Percentiles rank a stretch among this genome's conserved stretches.
These are phyloP conservation scores for Cryptocephalus moraei DNA, from an alignment of 2,888 invertebrate genomes.

Conservation along the genomic window DNA sequence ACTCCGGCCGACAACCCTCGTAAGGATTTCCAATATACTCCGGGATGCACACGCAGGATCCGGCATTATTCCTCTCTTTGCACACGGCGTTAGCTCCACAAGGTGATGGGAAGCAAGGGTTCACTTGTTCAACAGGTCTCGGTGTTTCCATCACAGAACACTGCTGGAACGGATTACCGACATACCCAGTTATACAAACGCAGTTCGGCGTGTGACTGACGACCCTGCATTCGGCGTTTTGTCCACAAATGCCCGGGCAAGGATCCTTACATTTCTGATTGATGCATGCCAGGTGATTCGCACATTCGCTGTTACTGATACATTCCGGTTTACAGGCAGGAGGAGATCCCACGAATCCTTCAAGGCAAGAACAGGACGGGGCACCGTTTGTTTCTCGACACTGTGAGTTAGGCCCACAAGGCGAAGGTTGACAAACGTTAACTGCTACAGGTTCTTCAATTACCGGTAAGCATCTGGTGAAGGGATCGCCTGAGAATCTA, in stretches of 20 bases:
- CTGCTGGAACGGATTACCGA: constrained; percentile 48
- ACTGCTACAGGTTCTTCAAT: constrained; percentile 20
- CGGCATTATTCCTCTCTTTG: constrained; percentile 38
- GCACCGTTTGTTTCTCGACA: constrained; percentile 53
- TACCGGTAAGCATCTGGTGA: constrained; percentile 44
- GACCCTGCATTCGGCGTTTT: constrained; percentile 45
- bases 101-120: constrained; percentile 52
- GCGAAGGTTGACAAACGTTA: constrained; percentile 47
- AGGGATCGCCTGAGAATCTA: constrained; percentile 59
- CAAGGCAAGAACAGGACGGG: constrained; percentile 61
- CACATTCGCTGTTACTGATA: constrained; percentile 60
- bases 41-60: constrained; percentile 47
- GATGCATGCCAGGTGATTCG: constrained; percentile 58
- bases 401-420: constrained; percentile 55
- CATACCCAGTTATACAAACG: constrained; percentile 43
- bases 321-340: constrained; percentile 71
- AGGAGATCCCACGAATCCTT: constrained; percentile 61
- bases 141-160: constrained; percentile 25
- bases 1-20: constrained; percentile 54
- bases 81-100: constrained; percentile 57
- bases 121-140: constrained; percentile 21
- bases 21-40: constrained; percentile 57
- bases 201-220: constrained; percentile 50
- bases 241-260: constrained; percentile 46
- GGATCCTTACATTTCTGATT: constrained; percentile 67